Evolutionary conservation across 2,797 vertebrate species (phyloP).

Genomic region (Dryobates pubescens): DNA sequence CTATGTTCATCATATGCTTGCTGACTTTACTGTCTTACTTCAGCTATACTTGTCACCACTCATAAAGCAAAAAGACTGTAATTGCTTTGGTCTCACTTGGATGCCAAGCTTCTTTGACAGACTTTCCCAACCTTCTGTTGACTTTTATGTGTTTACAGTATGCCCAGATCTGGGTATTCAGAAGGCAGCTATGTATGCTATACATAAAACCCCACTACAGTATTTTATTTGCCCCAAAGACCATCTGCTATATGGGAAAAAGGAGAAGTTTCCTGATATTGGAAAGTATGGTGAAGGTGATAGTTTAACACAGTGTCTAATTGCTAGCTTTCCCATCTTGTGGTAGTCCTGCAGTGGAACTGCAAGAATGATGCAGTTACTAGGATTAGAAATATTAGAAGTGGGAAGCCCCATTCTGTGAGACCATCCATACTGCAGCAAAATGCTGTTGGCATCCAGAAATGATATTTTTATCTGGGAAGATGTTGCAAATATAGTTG

Average conservation of each 20-base stretch:
- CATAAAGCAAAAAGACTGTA: not conserved
- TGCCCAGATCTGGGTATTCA: not conserved
- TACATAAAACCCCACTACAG: not conserved
- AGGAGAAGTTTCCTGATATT: not conserved
- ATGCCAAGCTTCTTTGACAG: not conserved
- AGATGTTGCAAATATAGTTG: not conserved
- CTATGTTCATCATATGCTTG: not conserved
- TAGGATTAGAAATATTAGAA: not conserved
- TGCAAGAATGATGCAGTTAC: not conserved
- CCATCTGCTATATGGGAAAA: not conserved
- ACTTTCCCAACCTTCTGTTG: conserved; percentile 2
- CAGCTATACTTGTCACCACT: not conserved
- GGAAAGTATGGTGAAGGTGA: not conserved
- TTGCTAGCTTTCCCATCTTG: not conserved
- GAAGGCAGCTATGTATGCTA: not conserved
- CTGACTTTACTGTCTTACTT: not conserved
- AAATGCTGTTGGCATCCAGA: not conserved
- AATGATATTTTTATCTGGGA: not conserved
- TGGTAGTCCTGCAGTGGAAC: not conserved
- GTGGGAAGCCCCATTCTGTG: not conserved
- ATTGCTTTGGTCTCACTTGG: not conserved
- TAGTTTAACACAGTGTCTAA: not conserved
- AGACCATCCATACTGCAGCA: not conserved
- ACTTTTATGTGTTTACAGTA: not conserved
- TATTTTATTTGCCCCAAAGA: not conserved